These are phyloP conservation scores for Heterodera schachtii DNA, from an alignment of 1,140 invertebrate genomes.

Conservation along the genomic window DNA sequence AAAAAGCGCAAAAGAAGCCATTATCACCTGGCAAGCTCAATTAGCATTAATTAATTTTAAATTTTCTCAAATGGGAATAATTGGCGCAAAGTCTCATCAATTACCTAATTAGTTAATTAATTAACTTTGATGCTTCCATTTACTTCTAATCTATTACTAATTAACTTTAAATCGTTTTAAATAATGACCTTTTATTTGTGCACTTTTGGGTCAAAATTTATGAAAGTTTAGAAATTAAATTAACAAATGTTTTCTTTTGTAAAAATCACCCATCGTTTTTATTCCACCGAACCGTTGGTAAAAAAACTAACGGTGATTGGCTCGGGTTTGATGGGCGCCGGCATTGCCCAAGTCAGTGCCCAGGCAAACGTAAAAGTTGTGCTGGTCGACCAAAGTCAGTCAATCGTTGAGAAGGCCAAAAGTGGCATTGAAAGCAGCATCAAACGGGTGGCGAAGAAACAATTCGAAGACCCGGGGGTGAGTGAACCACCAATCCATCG, in stretches of 20 bases:
- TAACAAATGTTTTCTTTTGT: slow-evolving; percentile 1
- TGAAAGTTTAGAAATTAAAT: too few species aligned
- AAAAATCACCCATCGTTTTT: slow-evolving; percentile 12
- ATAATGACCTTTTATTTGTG: too few species aligned
- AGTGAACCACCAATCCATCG: background rate
- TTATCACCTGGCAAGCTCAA: too few species aligned
- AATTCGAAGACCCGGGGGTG: slow-evolving; percentile 72
- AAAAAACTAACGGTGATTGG: slow-evolving; percentile 84
- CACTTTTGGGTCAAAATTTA: background rate
- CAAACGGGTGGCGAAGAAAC: slow-evolving; percentile 77
- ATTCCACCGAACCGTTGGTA: slow-evolving; percentile 66
- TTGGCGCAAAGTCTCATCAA: too few species aligned
- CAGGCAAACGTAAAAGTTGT: slow-evolving; percentile 43
- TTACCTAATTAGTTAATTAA: too few species aligned
- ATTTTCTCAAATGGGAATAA: too few species aligned
- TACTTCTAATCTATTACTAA: too few species aligned
- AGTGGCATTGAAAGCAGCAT: slow-evolving; percentile 75
- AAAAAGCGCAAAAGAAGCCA: too few species aligned
- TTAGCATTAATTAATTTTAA: too few species aligned
- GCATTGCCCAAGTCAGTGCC: slow-evolving; percentile 79
- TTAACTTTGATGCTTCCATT: too few species aligned
- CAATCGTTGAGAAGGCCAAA: slow-evolving; percentile 75
- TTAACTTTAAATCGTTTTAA: too few species aligned
- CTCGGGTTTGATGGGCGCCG: slow-evolving; percentile 82
- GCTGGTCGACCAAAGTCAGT: slow-evolving; percentile 76